Conservation (phyloP, 2,888 invertebrate genomes). For the Drosophila subsilvestris region DNA sequence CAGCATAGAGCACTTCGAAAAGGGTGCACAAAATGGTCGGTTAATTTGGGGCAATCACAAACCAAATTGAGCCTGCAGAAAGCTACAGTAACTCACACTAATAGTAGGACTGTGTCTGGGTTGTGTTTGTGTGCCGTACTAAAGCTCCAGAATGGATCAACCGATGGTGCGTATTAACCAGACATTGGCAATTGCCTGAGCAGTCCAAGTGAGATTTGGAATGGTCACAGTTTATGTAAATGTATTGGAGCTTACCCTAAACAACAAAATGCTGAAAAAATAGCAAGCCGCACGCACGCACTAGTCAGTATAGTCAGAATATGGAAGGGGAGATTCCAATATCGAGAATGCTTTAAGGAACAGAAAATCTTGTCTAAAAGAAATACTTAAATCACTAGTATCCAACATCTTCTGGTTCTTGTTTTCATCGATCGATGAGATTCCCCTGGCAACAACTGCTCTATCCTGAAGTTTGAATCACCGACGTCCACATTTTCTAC, state of each 20-base stretch:
- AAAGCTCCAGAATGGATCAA: slow-evolving; percentile 60
- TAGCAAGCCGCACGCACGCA: no score
- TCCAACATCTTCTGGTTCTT: no score
- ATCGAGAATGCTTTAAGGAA: background rate
- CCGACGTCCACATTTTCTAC: background rate
- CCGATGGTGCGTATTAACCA: slow-evolving; percentile 48
- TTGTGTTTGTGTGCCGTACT: slow-evolving; percentile 29
- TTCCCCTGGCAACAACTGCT: background rate
- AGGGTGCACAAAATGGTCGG: slow-evolving; percentile 54
- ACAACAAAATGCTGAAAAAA: background rate
- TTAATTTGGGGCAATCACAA: slow-evolving; percentile 76
- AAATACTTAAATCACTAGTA: no score
- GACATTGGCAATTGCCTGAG: slow-evolving; percentile 12
- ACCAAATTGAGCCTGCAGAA: slow-evolving; percentile 62
- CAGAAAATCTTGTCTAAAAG: no score
- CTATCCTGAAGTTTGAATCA: background rate
- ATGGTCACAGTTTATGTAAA: slow-evolving; percentile 24
- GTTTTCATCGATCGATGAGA: background rate
- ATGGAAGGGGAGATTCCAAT: background rate
- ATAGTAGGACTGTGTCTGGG: background rate
- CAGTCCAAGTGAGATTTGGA: slow-evolving; percentile 39
- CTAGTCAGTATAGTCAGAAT: background rate
- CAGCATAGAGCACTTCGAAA: slow-evolving; percentile 5
- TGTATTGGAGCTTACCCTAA: slow-evolving; percentile 22
- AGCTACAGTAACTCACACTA: slow-evolving; percentile 12